Evolutionary conservation across 2,888 invertebrate genomes (phyloP), one percentile per base, ranked within the genome.

Genomic region (Plebejus anna): DNA sequence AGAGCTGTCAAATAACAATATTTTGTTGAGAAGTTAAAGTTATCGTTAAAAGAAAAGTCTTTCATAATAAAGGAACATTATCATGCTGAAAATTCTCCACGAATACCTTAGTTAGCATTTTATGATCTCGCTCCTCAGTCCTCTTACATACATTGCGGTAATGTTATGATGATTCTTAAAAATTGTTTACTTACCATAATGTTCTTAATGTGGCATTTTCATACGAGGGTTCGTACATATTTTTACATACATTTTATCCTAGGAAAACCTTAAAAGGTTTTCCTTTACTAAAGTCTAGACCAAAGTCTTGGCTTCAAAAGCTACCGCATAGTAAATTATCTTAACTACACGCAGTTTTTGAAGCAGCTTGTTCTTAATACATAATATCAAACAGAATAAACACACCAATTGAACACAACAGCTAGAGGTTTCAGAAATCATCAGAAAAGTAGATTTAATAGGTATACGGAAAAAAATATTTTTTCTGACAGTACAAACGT

Each of bases 101-200:
- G 4, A 32, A 66, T 13, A 66, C 32, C 66, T 66, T 66, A 66
- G 32, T 66, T 66, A 32, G 32, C 66, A 66, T 66, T 66, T 66
- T 66, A 66, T 66, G 66, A 13, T 66, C 66, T 66, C 66, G 32
- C 32, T 66, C 61, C 61, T 66, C 66, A 13, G 16, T 66, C 61
- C 61, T 66, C 61, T 28, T 28, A 66, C 32, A 36, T 9, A 66
- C 22, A 22, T 32, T 11, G 13, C 32, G 11, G 66, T 66, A 66
- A 66, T 66, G 66, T 66, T 66, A 66, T 66, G 66, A 16, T 66
- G 66, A 66, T 66, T 66, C 66, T 66, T 66, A 66, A 66, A 36
- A 66, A 66, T 66, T 66, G 66, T 66, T 66, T 66, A 32, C 66
- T 36, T 36, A 66, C 66, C 66, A 66, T 66, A 66, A 66, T 66